A percentile compares a stretch with the other conserved stretches of the same genome.
Conservation (phyloP, 2,797 vertebrate species). For the Cryptoprocta ferox region DNA sequence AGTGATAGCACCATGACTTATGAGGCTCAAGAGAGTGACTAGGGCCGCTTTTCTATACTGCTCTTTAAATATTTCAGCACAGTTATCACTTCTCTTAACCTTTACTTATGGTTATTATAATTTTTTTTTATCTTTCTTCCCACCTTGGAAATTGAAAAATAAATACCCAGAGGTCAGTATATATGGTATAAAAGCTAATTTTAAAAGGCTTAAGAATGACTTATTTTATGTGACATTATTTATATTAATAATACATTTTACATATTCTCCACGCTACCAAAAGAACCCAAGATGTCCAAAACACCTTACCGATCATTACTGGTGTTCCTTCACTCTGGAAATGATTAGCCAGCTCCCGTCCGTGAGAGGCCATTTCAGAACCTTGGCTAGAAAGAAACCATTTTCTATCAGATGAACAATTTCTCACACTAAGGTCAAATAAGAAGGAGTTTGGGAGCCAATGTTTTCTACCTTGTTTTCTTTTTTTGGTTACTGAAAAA, state of each 20-base stretch:
- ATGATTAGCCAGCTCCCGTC: constrained; percentile 95
- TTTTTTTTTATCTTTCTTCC: not conserved
- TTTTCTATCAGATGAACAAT: constrained; percentile 7
- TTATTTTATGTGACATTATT: not conserved
- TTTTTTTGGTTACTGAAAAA: not conserved
- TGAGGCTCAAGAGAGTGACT: not conserved
- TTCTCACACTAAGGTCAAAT: not conserved
- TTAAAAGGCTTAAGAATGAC: constrained; percentile 5
- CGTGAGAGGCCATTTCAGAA: constrained; percentile 93
- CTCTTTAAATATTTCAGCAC: not conserved
- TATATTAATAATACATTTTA: not conserved
- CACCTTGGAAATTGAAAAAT: not conserved
- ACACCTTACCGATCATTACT: constrained; percentile 95
- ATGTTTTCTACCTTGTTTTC: not conserved
- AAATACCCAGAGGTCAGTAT: not conserved
- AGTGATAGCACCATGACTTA: not conserved
- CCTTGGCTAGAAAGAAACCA: constrained; percentile 90
- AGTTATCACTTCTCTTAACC: not conserved
- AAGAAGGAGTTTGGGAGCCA: constrained; percentile 5
- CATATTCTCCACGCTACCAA: not conserved
- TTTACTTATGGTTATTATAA: not conserved
- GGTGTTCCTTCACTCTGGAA: constrained; percentile 96
- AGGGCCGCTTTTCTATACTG: not conserved
- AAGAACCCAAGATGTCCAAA: not conserved
- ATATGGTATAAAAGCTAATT: not conserved